phyloP scores from a whole-genome alignment of 1,140 invertebrate species.

The Achatina immaculata region DNA sequence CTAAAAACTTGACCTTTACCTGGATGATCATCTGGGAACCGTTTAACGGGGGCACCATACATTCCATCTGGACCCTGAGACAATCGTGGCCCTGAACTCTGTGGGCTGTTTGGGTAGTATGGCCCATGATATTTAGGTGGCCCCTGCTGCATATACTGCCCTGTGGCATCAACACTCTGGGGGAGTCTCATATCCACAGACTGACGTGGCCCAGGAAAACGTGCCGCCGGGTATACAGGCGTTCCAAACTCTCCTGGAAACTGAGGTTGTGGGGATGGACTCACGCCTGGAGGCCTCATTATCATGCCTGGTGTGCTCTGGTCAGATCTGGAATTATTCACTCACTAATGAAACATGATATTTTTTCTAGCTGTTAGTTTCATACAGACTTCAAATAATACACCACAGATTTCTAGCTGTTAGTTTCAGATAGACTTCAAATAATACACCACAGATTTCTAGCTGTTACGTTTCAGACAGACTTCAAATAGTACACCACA shows the following conservation, averaged over 20 bases:
- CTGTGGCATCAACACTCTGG: constrained; percentile 8
- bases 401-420: too few species aligned
- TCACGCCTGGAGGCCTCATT: constrained; percentile 32
- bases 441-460: too few species aligned
- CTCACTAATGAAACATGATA: neutral
- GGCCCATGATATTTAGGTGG: neutral
- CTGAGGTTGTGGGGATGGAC: constrained; percentile 25
- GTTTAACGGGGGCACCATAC: constrained; percentile 56
- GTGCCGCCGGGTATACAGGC: constrained; percentile 38
- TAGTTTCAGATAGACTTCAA: too few species aligned
- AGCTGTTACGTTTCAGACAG: too few species aligned
- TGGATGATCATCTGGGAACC: constrained; percentile 45
- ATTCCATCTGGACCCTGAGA: constrained; percentile 40
- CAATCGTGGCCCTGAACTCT: constrained; percentile 25
- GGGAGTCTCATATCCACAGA: constrained; percentile 45
- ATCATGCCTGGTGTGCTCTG: constrained; percentile 39
- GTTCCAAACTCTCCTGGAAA: constrained; percentile 39
- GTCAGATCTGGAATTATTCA: constrained; percentile 43
- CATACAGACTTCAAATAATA: too few species aligned
- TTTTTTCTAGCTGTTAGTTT: too few species aligned
- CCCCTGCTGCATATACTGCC: constrained; percentile 20
- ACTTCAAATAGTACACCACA: too few species aligned
- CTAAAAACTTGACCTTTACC: too few species aligned
- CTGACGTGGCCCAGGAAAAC: constrained; percentile 25
- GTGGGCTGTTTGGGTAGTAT: constrained; percentile 15